A percentile compares a stretch with the other conserved stretches of the same genome.
Conservation (phyloP, 2,888 invertebrate species). For the Drosophila nr. fundita region DNA sequence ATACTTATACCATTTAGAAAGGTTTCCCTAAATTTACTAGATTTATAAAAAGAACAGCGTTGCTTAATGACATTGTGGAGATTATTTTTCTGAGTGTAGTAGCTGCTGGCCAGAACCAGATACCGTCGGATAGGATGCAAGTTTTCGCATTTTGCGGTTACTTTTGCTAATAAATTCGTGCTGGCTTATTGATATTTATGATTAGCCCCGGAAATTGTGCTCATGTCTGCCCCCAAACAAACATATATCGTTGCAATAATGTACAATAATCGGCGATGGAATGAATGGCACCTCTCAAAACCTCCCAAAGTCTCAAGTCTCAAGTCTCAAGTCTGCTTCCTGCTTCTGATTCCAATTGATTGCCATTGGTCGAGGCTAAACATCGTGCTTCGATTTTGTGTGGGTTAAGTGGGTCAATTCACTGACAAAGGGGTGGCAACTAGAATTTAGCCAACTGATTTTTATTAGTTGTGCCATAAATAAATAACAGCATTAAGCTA, state of each 20-base stretch:
- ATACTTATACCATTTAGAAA: no score
- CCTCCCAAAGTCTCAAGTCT: neutral
- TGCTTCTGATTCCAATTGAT: conserved; percentile 49
- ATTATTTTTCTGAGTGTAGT: neutral
- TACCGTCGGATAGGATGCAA: conserved; percentile 31
- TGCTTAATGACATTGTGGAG: no score
- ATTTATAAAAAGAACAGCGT: no score
- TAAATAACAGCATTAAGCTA: neutral
- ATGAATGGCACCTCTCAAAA: conserved; percentile 18
- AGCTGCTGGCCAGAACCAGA: conserved; percentile 38
- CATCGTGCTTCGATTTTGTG: conserved; percentile 8
- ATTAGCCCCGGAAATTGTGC: conserved; percentile 71
- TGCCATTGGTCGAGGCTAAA: conserved; percentile 39
- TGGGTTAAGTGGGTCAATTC: conserved; percentile 48
- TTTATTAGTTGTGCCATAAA: neutral
- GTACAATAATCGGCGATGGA: conserved; percentile 20
- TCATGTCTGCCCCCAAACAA: conserved; percentile 45
- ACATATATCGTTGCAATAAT: conserved; percentile 63
- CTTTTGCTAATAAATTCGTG: conserved; percentile 70
- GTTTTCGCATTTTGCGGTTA: conserved; percentile 65
- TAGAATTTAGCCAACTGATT: conserved; percentile 25
- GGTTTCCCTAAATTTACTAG: no score
- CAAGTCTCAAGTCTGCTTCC: conserved; percentile 1
- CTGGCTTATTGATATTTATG: conserved; percentile 79
- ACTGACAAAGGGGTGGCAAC: conserved; percentile 27